Evolutionary conservation across 2,888 invertebrate genomes (phyloP).

Genomic region (Oasisia sp.): DNA sequence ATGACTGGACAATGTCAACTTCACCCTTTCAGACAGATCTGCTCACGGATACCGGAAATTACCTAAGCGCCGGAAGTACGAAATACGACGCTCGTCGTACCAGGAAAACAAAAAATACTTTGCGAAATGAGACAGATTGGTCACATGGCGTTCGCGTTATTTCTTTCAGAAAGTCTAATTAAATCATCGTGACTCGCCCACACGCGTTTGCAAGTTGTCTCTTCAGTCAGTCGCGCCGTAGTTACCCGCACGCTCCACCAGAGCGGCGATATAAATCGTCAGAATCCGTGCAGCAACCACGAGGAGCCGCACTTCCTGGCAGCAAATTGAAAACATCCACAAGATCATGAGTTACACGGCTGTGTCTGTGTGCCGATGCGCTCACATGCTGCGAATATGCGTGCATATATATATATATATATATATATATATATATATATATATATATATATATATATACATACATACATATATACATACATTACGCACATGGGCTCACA

Average conservation of each 20-base stretch:
- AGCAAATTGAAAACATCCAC: neutral
- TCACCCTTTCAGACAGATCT: neutral
- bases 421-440: neutral
- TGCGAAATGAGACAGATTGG: neutral
- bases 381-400: neutral
- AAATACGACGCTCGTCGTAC: neutral
- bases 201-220: neutral
- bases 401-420: neutral
- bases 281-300: neutral
- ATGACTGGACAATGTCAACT: neutral
- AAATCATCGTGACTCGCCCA: neutral
- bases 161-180: conserved; percentile 13
- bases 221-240: neutral
- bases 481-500: neutral
- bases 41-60: neutral
- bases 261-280: neutral
- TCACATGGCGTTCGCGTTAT: neutral
- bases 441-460: neutral
- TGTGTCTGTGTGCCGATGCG: neutral
- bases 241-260: neutral
- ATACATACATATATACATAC: neutral
- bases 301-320: neutral
- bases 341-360: neutral
- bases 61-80: neutral
- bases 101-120: neutral